Evolutionary conservation across 1,140 invertebrate genomes (phyloP).

Genomic region (Coelopa frigida): DNA sequence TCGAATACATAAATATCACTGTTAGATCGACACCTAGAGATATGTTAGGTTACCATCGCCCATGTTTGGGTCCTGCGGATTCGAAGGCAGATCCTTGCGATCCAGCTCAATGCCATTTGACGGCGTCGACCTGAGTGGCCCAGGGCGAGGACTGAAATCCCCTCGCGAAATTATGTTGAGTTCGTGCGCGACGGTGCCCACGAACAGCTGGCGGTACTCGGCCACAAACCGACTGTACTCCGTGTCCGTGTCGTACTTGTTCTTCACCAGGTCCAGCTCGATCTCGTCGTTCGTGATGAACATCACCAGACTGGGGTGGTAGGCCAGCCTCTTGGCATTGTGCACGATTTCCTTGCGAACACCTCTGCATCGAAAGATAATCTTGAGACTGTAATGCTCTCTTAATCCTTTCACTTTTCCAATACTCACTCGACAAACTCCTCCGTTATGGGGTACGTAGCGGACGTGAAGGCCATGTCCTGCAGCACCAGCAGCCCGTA

Average conservation of each 20-base stretch:
- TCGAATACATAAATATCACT: conserved; percentile 19
- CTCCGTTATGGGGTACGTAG: conserved; percentile 77
- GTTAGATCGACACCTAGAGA: neutral
- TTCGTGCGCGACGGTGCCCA: conserved; percentile 63
- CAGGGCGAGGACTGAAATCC: conserved; percentile 30
- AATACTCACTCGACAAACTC: conserved; percentile 55
- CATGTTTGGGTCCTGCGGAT: conserved; percentile 71
- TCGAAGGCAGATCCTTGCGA: conserved; percentile 61
- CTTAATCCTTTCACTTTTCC: neutral
- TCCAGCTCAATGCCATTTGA: conserved; percentile 76
- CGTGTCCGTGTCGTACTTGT: conserved; percentile 67
- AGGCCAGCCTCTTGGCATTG: conserved; percentile 75
- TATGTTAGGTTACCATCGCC: conserved; percentile 72
- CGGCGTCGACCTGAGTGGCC: conserved; percentile 68
- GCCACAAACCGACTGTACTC: conserved; percentile 56
- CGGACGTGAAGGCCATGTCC: conserved; percentile 94
- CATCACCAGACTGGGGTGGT: conserved; percentile 81
- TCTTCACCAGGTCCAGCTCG: conserved; percentile 74
- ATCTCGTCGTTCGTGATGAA: conserved; percentile 98
- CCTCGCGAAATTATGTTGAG: conserved; percentile 54
- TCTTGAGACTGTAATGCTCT: neutral
- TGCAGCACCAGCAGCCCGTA: conserved; percentile 82
- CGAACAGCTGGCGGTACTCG: conserved; percentile 85
- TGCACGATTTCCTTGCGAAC: conserved; percentile 73
- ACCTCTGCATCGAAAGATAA: conserved; percentile 28